Conservation (phyloP, 2,888 invertebrate genomes). For the Phengaris arion region DNA sequence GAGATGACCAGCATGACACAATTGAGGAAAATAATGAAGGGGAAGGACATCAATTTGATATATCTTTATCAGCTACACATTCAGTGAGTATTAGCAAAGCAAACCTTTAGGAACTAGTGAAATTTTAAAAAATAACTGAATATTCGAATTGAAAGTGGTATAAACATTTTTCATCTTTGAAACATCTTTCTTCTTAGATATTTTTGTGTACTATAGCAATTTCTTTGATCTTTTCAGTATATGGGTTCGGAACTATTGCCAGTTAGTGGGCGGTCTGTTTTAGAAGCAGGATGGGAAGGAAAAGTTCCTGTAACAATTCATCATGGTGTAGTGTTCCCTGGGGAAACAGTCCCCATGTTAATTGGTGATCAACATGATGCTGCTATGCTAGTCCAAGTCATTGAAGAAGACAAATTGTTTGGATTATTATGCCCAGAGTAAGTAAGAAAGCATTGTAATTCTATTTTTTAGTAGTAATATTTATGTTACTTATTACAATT, state of each 20-base stretch:
- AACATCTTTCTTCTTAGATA: not conserved
- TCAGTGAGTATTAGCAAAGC: constrained; percentile 50
- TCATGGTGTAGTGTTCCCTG: constrained; percentile 67
- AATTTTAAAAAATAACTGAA: no score
- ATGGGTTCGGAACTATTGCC: constrained; percentile 56
- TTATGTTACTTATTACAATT: not conserved
- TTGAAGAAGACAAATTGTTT: constrained; percentile 59
- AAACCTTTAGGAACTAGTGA: not conserved
- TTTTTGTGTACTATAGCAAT: constrained; percentile 5
- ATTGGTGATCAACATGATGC: constrained; percentile 52
- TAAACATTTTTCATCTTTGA: no score
- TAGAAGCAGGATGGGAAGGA: constrained; percentile 68
- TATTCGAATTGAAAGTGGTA: no score
- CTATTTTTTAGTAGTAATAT: not conserved
- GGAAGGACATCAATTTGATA: constrained; percentile 59
- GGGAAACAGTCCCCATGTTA: constrained; percentile 72
- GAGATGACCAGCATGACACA: constrained; percentile 34
- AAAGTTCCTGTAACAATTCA: constrained; percentile 58
- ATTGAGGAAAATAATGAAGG: constrained; percentile 40
- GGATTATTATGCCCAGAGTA: constrained; percentile 68
- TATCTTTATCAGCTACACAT: constrained; percentile 63
- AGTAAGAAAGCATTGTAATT: constrained; percentile 35
- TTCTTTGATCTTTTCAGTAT: constrained; percentile 51
- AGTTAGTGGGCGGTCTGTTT: constrained; percentile 56
- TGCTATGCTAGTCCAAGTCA: constrained; percentile 45